Percentiles rank a stretch among this genome's conserved stretches.
phyloP scores from a whole-genome alignment of 35 echinoderm and acorn worm genomes.

The Apostichopus parvimensis region DNA sequence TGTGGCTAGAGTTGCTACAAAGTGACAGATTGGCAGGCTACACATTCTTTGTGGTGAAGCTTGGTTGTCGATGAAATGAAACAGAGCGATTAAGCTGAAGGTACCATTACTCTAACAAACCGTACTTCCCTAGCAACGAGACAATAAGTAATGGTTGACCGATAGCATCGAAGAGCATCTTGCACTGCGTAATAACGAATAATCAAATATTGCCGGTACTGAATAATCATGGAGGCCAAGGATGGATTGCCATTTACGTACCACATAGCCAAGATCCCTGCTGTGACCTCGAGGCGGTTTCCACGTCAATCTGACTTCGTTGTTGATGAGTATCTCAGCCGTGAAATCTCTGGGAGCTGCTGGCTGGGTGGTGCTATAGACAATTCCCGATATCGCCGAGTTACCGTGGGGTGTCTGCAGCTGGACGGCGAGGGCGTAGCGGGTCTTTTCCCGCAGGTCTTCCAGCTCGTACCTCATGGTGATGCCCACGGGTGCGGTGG shows the following conservation, averaged over 20 bases:
- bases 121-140: too few relatives aligned
- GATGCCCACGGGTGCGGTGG: constrained; percentile 34
- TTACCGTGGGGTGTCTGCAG: constrained; percentile 72
- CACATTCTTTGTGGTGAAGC: too few relatives aligned
- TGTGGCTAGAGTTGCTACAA: too few relatives aligned
- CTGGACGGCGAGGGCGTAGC: constrained; percentile 66
- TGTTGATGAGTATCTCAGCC: constrained; percentile 33
- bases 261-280: constrained; percentile 62
- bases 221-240: background rate
- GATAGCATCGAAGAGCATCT: too few relatives aligned
- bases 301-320: constrained; percentile 68
- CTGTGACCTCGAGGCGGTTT: constrained; percentile 33
- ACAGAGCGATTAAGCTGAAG: too few relatives aligned
- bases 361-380: constrained; percentile 39
- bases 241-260: constrained; percentile 29
- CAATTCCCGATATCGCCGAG: constrained; percentile 62
- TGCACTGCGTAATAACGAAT: too few relatives aligned
- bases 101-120: too few relatives aligned
- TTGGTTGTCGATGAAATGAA: too few relatives aligned
- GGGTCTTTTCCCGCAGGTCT: constrained; percentile 60
- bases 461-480: constrained; percentile 45
- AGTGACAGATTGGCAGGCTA: too few relatives aligned
- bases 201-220: background rate
- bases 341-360: constrained; percentile 53
- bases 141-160: too few relatives aligned